Base-by-base conservation (phyloP, 2,888 invertebrate genomes). In the Sycophila texana region DNA sequence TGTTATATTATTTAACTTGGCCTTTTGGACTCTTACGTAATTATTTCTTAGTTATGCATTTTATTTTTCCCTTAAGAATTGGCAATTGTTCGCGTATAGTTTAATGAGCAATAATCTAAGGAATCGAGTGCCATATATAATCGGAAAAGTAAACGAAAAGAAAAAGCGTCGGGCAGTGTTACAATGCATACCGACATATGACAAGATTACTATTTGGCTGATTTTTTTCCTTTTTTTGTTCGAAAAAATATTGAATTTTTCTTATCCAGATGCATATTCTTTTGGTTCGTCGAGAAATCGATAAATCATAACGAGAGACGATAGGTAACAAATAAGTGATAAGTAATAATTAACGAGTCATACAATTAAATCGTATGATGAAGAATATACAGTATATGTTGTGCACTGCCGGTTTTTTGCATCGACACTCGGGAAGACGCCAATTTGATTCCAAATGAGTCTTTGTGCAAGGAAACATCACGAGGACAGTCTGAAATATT, bases 401-500 rank as follows among this genome's bases (percentile, higher is more conserved):
- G 51, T 75, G 71, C 66, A 70, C 55, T 61, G 73, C 57, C 80
- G 68, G 68, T 75, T 60, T 12, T 26, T 55, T 80, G 68, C 73
- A 77, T 80, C 73, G 63, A 70, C 30, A 30, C 65, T 63, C 39
- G 51, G 51, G 68, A 80, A 77, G 80, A 80, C 75, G 75, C 55
- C 67, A 76, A 76, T 55, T 72, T 68, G 49, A 26, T 26, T 74
- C 71, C 51, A 61, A 58, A 71, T 39, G 63, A 78, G 68, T 76
- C 66, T 81, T 82, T 83, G 83, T 82, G 83, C 83, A 83, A 83
- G 81, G 63, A 77, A 79, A 82, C 10, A 39, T 77, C 78, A 80
- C 81, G 78, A 71, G 65, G 80, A 81, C 57, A 61, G 71, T 72
- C 72, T 39, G 68, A 47, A 57, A 63, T 60, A 51, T 70, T 13